Evolutionary conservation across 2,797 vertebrate genomes (phyloP).

Genomic region (Sebastes minor): DNA sequence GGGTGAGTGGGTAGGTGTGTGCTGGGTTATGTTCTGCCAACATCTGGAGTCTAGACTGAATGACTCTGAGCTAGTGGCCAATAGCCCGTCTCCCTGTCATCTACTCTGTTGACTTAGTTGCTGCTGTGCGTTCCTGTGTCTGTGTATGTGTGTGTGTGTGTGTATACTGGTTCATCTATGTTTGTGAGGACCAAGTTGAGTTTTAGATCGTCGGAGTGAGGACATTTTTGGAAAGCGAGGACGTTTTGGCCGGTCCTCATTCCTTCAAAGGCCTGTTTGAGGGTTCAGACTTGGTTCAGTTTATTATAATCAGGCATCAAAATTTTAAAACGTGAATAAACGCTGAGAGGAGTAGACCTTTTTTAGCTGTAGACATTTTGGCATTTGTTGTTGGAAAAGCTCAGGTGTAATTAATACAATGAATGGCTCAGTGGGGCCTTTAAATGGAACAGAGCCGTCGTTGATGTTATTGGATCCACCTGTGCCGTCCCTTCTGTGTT

Average conservation of each 20-base stretch:
- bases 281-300: background rate
- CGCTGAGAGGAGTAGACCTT: background rate
- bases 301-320: background rate
- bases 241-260: background rate
- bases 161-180: background rate
- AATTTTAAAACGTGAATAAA: background rate
- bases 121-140: constrained; percentile 35
- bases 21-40: constrained; percentile 67
- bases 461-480: background rate
- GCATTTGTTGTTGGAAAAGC: background rate
- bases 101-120: constrained; percentile 67
- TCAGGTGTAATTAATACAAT: background rate
- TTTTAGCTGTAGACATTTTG: background rate
- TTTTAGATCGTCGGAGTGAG: background rate
- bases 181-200: background rate
- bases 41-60: constrained; percentile 92
- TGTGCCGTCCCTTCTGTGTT: background rate
- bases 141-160: background rate
- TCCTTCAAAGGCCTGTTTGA: background rate
- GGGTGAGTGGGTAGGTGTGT: constrained; percentile 3
- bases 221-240: background rate
- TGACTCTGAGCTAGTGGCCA: constrained; percentile 75
- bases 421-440: background rate
- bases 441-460: background rate
- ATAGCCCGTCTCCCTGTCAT: constrained; percentile 59